Evolutionary conservation across 2,888 invertebrate genomes (phyloP).

Genomic region (Archips xylosteana): DNA sequence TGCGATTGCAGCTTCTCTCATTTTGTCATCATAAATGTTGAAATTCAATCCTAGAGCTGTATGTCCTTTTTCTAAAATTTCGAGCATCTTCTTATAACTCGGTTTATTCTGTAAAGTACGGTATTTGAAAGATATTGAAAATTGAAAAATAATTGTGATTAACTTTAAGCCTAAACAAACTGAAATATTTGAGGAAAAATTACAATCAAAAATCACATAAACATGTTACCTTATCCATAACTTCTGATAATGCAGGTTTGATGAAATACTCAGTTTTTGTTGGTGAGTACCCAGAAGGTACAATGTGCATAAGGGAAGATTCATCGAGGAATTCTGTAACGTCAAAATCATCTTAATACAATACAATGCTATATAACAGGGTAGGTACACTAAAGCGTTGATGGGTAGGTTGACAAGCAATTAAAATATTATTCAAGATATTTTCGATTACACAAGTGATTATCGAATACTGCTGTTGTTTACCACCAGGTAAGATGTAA

Average conservation of each 20-base stretch:
- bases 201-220: not conserved
- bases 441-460: too few species aligned
- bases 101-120: slow-evolving; percentile 26
- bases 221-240: slow-evolving; percentile 49
- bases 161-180: too few species aligned
- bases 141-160: too few species aligned
- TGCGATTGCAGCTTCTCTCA: slow-evolving; percentile 75
- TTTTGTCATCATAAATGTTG: slow-evolving; percentile 77
- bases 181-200: too few species aligned
- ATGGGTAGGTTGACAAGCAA: too few species aligned
- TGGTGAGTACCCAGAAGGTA: slow-evolving; percentile 57
- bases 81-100: slow-evolving; percentile 56
- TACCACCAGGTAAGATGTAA: too few species aligned
- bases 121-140: too few species aligned
- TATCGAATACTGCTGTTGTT: too few species aligned
- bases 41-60: slow-evolving; percentile 73
- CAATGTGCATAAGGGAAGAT: slow-evolving; percentile 54
- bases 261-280: slow-evolving; percentile 50
- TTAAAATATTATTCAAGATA: too few species aligned
- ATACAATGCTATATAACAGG: too few species aligned
- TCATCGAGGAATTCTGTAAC: slow-evolving; percentile 51
- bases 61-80: slow-evolving; percentile 59
- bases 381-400: too few species aligned
- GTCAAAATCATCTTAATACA: not conserved
- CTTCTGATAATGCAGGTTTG: slow-evolving; percentile 47